A percentile compares a stretch with the other conserved stretches of the same genome.
Evolutionary conservation across 2,888 invertebrate genomes (phyloP).

Genomic region (Mallateleia sp.): DNA sequence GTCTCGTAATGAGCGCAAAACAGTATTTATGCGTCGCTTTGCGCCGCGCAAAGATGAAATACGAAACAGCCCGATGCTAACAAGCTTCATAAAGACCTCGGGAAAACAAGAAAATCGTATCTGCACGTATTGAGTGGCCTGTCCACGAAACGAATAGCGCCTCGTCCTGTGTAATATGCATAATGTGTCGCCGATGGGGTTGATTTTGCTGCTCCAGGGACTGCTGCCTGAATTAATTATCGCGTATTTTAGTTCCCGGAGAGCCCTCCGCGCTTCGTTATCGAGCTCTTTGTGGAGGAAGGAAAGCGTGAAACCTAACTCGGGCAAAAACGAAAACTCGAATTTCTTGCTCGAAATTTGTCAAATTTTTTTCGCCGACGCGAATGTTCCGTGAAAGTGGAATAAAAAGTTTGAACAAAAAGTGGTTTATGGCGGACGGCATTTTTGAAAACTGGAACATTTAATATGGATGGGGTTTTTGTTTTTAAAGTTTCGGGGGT

Average conservation of each 20-base stretch:
- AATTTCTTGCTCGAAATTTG: neutral
- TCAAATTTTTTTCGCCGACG: neutral
- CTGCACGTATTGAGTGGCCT: conserved; percentile 26
- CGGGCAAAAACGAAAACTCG: conserved; percentile 56
- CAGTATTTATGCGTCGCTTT: neutral
- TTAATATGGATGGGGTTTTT: too few species aligned
- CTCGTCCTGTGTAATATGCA: conserved; percentile 53
- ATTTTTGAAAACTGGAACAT: too few species aligned
- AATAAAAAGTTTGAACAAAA: neutral
- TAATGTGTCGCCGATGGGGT: conserved; percentile 46
- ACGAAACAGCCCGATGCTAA: conserved; percentile 17
- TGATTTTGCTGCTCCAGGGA: conserved; percentile 34
- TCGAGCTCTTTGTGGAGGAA: conserved; percentile 36
- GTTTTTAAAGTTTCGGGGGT: too few species aligned
- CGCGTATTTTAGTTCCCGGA: conserved; percentile 47
- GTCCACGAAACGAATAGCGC: conserved; percentile 50
- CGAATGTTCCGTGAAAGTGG: neutral
- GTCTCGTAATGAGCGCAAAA: neutral
- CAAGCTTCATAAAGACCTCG: conserved; percentile 34
- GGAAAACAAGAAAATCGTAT: conserved; percentile 39
- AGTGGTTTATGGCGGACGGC: too few species aligned
- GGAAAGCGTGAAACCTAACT: conserved; percentile 54
- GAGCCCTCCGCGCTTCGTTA: conserved; percentile 51
- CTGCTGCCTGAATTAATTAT: conserved; percentile 52
- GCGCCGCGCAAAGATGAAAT: neutral